Conservation (phyloP, 2,888 invertebrate genomes). For the Epicampocera succincta region DNA sequence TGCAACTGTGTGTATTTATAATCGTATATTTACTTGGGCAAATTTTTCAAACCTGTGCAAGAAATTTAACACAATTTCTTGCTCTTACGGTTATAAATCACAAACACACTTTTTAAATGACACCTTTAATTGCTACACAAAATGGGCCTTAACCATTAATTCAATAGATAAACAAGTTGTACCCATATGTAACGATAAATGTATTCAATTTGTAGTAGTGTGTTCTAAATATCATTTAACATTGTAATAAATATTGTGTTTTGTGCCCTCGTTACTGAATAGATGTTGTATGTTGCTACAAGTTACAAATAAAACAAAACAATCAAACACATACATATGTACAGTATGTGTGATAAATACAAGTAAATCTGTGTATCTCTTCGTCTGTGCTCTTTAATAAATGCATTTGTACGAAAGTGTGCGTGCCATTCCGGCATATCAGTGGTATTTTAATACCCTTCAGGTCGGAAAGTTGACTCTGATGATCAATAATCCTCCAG, state of each 20-base stretch:
- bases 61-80: not conserved
- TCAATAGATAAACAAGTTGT: constrained; percentile 31
- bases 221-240: constrained; percentile 39
- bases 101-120: constrained; percentile 18
- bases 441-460: not conserved
- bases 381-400: not conserved
- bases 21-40: not conserved
- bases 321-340: constrained; percentile 10
- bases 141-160: constrained; percentile 13
- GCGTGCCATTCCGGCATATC: not conserved
- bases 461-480: not conserved
- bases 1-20: too few relatives aligned
- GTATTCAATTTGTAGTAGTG: constrained; percentile 35
- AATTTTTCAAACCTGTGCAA: not conserved
- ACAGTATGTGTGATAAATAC: not conserved
- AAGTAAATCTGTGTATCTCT: constrained; percentile 11
- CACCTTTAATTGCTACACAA: constrained; percentile 32
- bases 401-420: not conserved
- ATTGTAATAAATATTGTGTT: constrained; percentile 43
- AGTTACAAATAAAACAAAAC: constrained; percentile 20
- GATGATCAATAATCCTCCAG: too few relatives aligned
- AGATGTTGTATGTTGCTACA: constrained; percentile 26
- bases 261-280: constrained; percentile 25
- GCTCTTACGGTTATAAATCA: not conserved
- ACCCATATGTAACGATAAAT: not conserved